Base-by-base conservation (phyloP, 2,113 vertebrate species). In the Turnix velox region DNA sequence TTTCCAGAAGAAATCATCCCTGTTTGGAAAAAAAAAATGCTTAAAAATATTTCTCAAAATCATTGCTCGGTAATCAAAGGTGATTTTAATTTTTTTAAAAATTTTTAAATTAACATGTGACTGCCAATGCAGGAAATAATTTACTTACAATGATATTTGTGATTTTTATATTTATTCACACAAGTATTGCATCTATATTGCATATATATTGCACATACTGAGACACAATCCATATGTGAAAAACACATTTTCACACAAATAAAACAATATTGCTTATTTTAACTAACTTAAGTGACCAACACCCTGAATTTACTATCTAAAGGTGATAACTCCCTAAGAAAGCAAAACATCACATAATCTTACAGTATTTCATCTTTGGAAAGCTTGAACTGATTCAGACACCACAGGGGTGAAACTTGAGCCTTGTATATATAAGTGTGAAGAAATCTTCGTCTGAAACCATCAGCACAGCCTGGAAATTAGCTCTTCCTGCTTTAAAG, bases 201-300 rank as follows among this genome's bases (percentile, higher is more conserved):
- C 20, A n/a, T 42, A 9, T 71, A 25, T 35, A 2, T 42, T 73
- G 27, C 40, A 43, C 11, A 9, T 19, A 22, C 8, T 18, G 11
- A 35, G 9, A 54, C 5, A 78, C 84, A 87, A 67, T 24, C 18
- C 2, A 1, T 19, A 37, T 6, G 7, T 54, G 55, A 84, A 80
- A 71, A 18, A 54, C 7, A 35, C 1, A 7, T 61, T 95, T 93
- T 84, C 42, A 88, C 90, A 76, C 3, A 62, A 80, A 25, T 18
- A 10, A 15, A 55, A 51, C 57, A 31, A 7, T 9, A 37, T 61
- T 87, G 74, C 10, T 40, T 39, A 18, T 57, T 88, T 76, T 52
- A 67, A 31, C 22, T 55, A 25, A 46, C 27, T 59, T 1, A 3
- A 10, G 13, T 1, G 2, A 45, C 8, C 10, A 73, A 16, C 2